A percentile compares a stretch with the other conserved stretches of the same genome.
Conservation (phyloP, 2,888 invertebrate genomes). For the Eucera pruinosa region DNA sequence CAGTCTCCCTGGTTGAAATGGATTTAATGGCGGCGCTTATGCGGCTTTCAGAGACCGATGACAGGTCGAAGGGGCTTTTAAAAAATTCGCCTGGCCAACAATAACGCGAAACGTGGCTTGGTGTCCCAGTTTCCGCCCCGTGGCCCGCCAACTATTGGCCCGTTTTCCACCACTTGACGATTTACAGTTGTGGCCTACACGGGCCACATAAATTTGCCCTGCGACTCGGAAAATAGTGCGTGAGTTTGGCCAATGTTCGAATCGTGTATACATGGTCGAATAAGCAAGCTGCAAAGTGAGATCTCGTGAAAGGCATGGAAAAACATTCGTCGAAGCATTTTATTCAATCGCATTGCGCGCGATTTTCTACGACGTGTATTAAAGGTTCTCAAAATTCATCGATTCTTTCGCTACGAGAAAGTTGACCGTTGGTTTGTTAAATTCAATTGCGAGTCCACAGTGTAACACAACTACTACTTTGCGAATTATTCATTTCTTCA, state of each 20-base stretch:
- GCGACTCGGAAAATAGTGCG: conserved; percentile 44
- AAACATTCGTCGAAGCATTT: conserved; percentile 3
- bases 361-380: no score
- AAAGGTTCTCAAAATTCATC: no score
- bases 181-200: conserved; percentile 52
- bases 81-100: conserved; percentile 39
- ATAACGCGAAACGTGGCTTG: conserved; percentile 40
- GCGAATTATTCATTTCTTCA: no score
- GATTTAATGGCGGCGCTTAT: conserved; percentile 40
- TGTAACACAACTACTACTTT: no score
- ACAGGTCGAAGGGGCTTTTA: conserved; percentile 41
- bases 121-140: conserved; percentile 42
- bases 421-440: no score
- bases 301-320: neutral
- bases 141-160: neutral
- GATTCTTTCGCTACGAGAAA: no score
- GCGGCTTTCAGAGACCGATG: conserved; percentile 30
- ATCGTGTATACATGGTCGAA: neutral
- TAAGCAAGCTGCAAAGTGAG: conserved; percentile 29
- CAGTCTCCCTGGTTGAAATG: conserved; percentile 9
- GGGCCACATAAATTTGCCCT: conserved; percentile 51
- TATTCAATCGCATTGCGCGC: neutral
- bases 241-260: conserved; percentile 42
- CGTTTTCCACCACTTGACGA: conserved; percentile 52
- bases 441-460: no score